These are phyloP conservation scores for Benthosema pterotum DNA, from an alignment of 2,797 vertebrate species.

Conservation along the genomic window DNA sequence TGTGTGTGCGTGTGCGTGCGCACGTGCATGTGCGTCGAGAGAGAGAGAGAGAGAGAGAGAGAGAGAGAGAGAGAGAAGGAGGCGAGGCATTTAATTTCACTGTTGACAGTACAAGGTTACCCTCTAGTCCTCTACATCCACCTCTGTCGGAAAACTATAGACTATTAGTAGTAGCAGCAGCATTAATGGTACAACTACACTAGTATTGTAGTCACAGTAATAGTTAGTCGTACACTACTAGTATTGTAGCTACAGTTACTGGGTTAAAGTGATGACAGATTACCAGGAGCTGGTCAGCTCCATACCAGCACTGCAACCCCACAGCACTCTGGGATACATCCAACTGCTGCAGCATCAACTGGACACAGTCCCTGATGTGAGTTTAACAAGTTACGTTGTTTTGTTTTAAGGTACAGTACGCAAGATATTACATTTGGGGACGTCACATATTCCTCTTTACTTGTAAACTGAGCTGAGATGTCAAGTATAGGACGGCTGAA, in stretches of 20 bases:
- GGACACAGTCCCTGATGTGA: constrained; percentile 70
- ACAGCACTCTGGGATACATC: constrained; percentile 66
- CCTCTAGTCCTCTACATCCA: not conserved
- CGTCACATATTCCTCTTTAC: too few species aligned
- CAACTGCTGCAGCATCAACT: constrained; percentile 74
- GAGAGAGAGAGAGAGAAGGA: constrained; percentile 1
- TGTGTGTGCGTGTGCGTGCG: constrained; percentile 6
- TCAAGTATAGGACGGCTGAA: too few species aligned
- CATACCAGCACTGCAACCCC: constrained; percentile 45
- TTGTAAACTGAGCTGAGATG: too few species aligned
- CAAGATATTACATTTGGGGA: too few species aligned
- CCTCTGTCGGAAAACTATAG: constrained; percentile 6
- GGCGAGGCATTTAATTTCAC: constrained; percentile 31
- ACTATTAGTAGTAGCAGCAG: too few species aligned
- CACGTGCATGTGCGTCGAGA: not conserved
- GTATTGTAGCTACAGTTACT: not conserved
- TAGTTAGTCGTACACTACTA: constrained; percentile 6
- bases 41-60: not conserved
- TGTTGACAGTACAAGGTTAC: constrained; percentile 15
- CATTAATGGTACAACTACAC: too few species aligned
- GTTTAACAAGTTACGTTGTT: constrained; percentile 30
- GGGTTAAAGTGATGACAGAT: constrained; percentile 50
- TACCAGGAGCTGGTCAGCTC: constrained; percentile 43
- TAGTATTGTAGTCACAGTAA: too few species aligned
- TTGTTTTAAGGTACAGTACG: too few species aligned